A percentile compares a stretch with the other conserved stretches of the same genome.
phyloP scores from a whole-genome alignment of 2,797 vertebrate species.

The Staurois parvus region DNA sequence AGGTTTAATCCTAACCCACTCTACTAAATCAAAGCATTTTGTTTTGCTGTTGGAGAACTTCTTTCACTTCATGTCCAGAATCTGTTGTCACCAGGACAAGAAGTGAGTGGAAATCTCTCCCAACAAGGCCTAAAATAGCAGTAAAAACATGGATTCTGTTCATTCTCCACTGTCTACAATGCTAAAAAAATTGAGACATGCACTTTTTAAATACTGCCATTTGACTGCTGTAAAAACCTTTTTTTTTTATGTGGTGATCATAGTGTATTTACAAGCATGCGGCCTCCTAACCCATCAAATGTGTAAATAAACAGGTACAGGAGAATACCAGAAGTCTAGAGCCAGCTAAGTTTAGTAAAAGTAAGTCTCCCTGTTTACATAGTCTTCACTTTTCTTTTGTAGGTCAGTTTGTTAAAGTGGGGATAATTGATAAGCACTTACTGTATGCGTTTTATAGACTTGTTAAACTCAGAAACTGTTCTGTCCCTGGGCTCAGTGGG shows the following conservation, averaged over 20 bases:
- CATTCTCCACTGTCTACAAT: too few species aligned
- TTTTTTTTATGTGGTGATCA: conserved; percentile 14
- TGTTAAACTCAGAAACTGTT: not conserved
- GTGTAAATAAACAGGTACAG: conserved; percentile 37
- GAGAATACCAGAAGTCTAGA: not conserved
- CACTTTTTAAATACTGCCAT: conserved; percentile 10
- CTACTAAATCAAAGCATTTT: too few species aligned
- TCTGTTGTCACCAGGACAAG: too few species aligned
- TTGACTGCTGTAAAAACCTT: conserved; percentile 29
- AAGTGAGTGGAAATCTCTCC: too few species aligned
- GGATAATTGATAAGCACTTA: conserved; percentile 9
- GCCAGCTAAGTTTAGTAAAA: not conserved
- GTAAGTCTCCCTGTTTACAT: not conserved
- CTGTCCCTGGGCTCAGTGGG: not conserved
- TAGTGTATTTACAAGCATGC: conserved; percentile 37
- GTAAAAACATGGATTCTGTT: too few species aligned
- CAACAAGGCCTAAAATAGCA: too few species aligned
- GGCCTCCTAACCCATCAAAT: conserved; percentile 25
- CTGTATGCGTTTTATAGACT: conserved; percentile 21
- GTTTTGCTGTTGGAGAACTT: too few species aligned
- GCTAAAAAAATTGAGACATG: too few species aligned
- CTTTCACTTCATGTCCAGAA: too few species aligned
- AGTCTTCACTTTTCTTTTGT: not conserved
- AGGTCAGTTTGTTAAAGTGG: conserved; percentile 3
- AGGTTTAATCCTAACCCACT: too few species aligned